Conservation (phyloP, 2,888 invertebrate species). For the Chaetoderma sp. region DNA sequence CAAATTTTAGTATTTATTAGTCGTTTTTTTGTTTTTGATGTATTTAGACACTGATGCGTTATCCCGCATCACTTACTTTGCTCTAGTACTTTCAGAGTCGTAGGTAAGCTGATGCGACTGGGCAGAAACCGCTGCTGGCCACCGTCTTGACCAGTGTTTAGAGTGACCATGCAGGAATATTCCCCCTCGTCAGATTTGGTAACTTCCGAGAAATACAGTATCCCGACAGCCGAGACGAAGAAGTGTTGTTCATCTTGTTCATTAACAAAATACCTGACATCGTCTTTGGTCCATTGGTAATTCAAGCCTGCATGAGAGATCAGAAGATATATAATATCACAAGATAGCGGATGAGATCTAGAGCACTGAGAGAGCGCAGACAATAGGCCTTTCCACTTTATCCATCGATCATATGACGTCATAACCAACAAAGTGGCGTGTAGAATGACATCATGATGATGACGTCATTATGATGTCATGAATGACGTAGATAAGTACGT, state of each 20-base stretch:
- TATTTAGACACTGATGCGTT: too few species aligned
- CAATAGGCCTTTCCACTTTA: too few species aligned
- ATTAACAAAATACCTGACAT: constrained; percentile 91
- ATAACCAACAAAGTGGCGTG: too few species aligned
- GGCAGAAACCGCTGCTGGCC: constrained; percentile 26
- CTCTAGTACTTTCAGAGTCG: constrained; percentile 48
- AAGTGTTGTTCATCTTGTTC: constrained; percentile 84
- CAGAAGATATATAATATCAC: background rate
- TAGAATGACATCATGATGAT: too few species aligned
- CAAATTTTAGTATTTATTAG: too few species aligned
- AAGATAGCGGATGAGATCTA: too few species aligned
- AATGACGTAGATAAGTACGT: too few species aligned
- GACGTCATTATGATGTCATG: too few species aligned
- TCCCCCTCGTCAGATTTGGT: constrained; percentile 77
- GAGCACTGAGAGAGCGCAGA: too few species aligned
- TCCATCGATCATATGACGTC: too few species aligned
- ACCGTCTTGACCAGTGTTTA: constrained; percentile 23
- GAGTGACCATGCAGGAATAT: constrained; percentile 53
- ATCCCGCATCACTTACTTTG: constrained; percentile 50
- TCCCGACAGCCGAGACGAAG: constrained; percentile 93
- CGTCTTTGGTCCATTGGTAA: constrained; percentile 91
- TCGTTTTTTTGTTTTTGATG: too few species aligned
- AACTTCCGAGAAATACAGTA: constrained; percentile 92
- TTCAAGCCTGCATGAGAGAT: constrained; percentile 37
- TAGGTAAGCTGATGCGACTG: constrained; percentile 53